phyloP scores from a whole-genome alignment of 2,113 vertebrate genomes.

The Kryptolebias marmoratus region DNA sequence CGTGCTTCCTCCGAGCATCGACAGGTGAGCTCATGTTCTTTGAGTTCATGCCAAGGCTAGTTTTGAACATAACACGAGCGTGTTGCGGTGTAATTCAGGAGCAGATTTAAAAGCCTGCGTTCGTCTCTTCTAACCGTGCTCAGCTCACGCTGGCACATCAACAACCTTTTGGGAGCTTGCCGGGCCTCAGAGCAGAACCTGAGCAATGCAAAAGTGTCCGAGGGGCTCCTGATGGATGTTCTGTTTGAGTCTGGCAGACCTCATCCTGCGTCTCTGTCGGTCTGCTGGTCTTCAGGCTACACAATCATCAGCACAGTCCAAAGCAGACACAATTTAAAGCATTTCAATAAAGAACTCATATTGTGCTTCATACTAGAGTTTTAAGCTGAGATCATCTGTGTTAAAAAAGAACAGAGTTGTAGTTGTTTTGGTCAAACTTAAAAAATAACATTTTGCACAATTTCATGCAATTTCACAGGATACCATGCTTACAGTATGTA shows the following conservation, averaged over 20 bases:
- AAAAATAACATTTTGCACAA: too few relatives aligned
- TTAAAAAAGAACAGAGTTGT: too few relatives aligned
- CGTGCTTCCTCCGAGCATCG: conserved; percentile 1
- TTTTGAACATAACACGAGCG: conserved; percentile 14
- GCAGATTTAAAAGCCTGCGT: conserved; percentile 38
- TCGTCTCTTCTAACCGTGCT: conserved; percentile 22
- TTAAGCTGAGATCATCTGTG: too few relatives aligned
- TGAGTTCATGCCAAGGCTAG: conserved; percentile 34
- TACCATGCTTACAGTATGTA: too few relatives aligned
- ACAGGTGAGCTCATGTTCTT: conserved; percentile 40
- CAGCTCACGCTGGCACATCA: conserved; percentile 28
- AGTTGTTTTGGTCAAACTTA: too few relatives aligned
- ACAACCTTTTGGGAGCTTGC: conserved; percentile 27
- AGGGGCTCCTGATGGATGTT: conserved; percentile 49
- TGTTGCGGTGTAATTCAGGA: conserved; percentile 18
- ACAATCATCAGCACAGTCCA: conserved; percentile 22
- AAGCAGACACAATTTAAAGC: conserved; percentile 10
- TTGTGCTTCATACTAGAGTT: too few relatives aligned
- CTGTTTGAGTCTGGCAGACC: conserved; percentile 43
- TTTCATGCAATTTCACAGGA: too few relatives aligned
- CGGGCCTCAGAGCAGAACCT: conserved; percentile 33
- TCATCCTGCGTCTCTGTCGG: conserved; percentile 49
- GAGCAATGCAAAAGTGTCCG: conserved; percentile 25
- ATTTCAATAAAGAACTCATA: too few relatives aligned
- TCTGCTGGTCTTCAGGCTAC: conserved; percentile 23